phyloP scores from a whole-genome alignment of 2,888 invertebrate genomes.

The Pristionchus entomophagus region DNA sequence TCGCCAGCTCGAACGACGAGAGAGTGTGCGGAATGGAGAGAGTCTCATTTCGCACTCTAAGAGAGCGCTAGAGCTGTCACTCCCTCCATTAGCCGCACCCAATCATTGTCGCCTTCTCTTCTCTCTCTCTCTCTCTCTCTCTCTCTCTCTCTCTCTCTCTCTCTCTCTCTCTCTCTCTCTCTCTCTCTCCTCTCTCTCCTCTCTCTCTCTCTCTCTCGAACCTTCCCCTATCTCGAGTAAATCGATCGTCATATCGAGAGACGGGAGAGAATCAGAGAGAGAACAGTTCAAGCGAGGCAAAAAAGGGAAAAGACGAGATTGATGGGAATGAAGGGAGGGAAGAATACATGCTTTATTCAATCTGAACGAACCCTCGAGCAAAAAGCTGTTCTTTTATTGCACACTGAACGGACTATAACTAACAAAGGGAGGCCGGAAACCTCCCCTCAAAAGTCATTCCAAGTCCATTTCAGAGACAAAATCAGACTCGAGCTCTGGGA shows the following conservation, averaged over 20 bases:
- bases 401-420: background rate
- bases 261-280: background rate
- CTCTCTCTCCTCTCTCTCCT: background rate
- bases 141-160: constrained; percentile 42
- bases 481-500: constrained; percentile 72
- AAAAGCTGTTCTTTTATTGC: background rate
- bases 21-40: too few species aligned
- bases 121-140: constrained; percentile 14
- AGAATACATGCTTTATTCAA: constrained; percentile 11
- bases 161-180: constrained; percentile 20
- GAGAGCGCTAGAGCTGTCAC: constrained; percentile 52
- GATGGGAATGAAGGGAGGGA: constrained; percentile 9
- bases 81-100: constrained; percentile 30
- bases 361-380: constrained; percentile 27
- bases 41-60: constrained; percentile 10
- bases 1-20: too few species aligned
- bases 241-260: constrained; percentile 44
- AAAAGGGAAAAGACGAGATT: constrained; percentile 32
- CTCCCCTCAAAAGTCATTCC: background rate
- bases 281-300: constrained; percentile 40
- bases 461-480: constrained; percentile 49
- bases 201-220: constrained; percentile 46
- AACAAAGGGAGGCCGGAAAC: background rate
- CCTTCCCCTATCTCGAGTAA: constrained; percentile 48
- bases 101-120: constrained; percentile 40